Percentiles rank a stretch among this genome's conserved stretches.
Conservation (phyloP, 2,797 vertebrate species). For the Pseudomugil tenellus region DNA sequence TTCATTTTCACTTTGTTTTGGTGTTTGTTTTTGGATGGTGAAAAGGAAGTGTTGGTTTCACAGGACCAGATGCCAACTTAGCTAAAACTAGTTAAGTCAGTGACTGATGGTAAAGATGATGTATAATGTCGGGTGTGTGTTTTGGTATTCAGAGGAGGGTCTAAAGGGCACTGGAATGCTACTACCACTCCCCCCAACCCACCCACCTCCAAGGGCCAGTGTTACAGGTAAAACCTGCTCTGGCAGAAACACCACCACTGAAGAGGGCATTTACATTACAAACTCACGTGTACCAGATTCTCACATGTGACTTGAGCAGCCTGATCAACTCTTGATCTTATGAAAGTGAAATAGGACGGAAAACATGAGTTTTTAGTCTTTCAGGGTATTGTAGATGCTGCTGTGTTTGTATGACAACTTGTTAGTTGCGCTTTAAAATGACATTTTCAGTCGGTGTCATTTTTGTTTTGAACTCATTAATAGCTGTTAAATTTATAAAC, state of each 20-base stretch:
- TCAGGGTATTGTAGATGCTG: neutral
- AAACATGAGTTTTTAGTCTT: neutral
- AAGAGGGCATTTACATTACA: conserved; percentile 9
- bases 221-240: conserved; percentile 53
- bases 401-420: neutral
- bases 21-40: neutral
- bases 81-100: conserved; percentile 31
- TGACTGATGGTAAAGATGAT: neutral
- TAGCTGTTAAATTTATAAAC: neutral
- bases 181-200: neutral
- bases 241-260: conserved; percentile 3
- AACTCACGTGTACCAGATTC: neutral
- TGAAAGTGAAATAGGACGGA: neutral
- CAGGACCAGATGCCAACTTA: conserved; percentile 10
- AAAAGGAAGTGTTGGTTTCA: conserved; percentile 16
- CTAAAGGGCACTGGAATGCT: conserved; percentile 6
- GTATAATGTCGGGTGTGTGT: conserved; percentile 26
- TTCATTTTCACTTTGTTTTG: neutral
- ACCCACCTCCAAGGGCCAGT: neutral
- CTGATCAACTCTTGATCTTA: conserved; percentile 2
- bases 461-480: neutral
- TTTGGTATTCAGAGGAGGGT: conserved; percentile 51
- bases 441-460: neutral
- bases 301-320: neutral
- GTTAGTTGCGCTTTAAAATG: neutral